These are phyloP conservation scores for Delphinapterus leucas DNA, from an alignment of 2,113 vertebrate genomes.

Conservation along the genomic window DNA sequence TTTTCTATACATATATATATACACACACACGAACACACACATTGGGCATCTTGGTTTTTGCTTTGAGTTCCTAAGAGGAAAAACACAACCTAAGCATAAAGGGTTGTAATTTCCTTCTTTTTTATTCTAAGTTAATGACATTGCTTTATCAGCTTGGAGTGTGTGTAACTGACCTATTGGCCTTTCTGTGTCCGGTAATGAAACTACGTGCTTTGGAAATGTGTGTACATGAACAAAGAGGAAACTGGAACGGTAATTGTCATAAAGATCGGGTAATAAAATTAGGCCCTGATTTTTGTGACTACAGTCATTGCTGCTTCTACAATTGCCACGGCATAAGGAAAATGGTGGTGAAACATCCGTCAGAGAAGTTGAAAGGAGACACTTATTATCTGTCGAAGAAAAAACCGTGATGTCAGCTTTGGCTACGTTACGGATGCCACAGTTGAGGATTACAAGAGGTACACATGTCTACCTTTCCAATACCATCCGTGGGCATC, in stretches of 20 bases:
- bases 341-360: not conserved
- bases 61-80: not conserved
- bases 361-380: not conserved
- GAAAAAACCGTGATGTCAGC: not conserved
- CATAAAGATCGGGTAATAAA: not conserved
- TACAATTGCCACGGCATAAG: not conserved
- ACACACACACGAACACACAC: not conserved
- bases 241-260: not conserved
- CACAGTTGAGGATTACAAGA: not conserved
- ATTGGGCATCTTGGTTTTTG: not conserved
- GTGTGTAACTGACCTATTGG: not conserved
- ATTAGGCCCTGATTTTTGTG: not conserved
- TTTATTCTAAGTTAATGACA: not conserved
- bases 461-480: not conserved
- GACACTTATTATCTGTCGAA: not conserved
- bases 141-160: not conserved
- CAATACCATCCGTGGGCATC: not conserved
- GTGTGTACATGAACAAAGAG: not conserved
- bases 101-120: not conserved
- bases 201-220: not conserved
- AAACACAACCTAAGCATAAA: not conserved
- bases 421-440: accelerated
- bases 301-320: not conserved
- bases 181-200: not conserved
- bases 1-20: not conserved